Conservation (phyloP, 2,888 invertebrate species). For the Heliconius ethilla region DNA sequence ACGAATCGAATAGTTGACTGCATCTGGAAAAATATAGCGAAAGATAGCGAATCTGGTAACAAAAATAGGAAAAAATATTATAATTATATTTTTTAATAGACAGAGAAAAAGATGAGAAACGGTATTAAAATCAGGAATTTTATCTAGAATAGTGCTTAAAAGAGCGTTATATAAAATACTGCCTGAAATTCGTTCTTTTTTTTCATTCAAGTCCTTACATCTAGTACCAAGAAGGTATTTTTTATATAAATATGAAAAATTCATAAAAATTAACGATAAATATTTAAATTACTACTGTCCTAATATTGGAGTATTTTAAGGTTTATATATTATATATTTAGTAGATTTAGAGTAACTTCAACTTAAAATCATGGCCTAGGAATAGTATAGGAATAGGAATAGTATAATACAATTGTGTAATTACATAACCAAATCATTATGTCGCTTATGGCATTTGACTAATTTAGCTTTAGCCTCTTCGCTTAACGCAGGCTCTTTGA, state of each 20-base stretch:
- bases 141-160: background rate
- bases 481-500: conserved; percentile 42
- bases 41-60: background rate
- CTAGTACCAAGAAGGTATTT: no score
- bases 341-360: no score
- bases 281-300: background rate
- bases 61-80: background rate
- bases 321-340: background rate
- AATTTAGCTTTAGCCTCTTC: conserved; percentile 51
- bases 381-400: no score
- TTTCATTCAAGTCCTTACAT: no score
- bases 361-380: no score
- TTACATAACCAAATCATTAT: conserved; percentile 67
- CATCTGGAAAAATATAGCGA: conserved; percentile 56
- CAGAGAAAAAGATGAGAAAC: background rate
- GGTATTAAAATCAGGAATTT: background rate
- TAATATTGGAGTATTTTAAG: background rate
- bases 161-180: background rate
- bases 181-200: background rate
- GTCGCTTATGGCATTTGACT: conserved; percentile 60
- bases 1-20: conserved; percentile 61
- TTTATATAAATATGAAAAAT: no score
- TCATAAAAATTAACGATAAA: background rate
- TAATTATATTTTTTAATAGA: background rate
- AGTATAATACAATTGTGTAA: conserved; percentile 41